Conservation (phyloP, 1,140 invertebrate species). For the Trachymyrmex septentrionalis region DNA sequence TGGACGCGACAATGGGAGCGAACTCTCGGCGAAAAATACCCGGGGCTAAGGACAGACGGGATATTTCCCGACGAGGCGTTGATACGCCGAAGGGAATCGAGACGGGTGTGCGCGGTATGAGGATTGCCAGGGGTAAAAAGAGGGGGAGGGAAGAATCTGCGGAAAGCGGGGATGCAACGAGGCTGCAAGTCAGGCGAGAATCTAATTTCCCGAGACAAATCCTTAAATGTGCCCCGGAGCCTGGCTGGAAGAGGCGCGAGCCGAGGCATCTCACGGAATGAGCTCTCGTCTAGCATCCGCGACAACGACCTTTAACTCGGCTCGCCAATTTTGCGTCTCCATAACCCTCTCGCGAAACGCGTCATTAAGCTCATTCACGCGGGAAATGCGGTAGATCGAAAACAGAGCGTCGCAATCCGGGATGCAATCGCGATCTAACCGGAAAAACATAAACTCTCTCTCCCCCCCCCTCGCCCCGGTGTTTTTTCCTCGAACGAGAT, state of each 20-base stretch:
- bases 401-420: slow-evolving; percentile 30
- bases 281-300: slow-evolving; percentile 76
- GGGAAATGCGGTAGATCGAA: slow-evolving; percentile 72
- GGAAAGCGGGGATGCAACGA: slow-evolving; percentile 76
- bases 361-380: slow-evolving; percentile 76
- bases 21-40: slow-evolving; percentile 81
- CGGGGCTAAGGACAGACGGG: slow-evolving; percentile 72
- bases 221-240: slow-evolving; percentile 85
- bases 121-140: slow-evolving; percentile 48
- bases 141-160: slow-evolving; percentile 67
- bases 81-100: slow-evolving; percentile 71
- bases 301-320: slow-evolving; percentile 75
- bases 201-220: slow-evolving; percentile 87
- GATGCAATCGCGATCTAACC: slow-evolving; percentile 55
- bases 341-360: slow-evolving; percentile 70
- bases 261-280: slow-evolving; percentile 76
- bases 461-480: neutral
- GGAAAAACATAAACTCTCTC: slow-evolving; percentile 56
- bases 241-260: slow-evolving; percentile 76
- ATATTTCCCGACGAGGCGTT: slow-evolving; percentile 66
- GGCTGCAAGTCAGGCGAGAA: slow-evolving; percentile 85
- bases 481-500: neutral
- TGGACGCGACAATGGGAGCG: slow-evolving; percentile 80
- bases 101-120: slow-evolving; percentile 28
- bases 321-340: slow-evolving; percentile 77